Base-by-base conservation (phyloP, 2,797 vertebrate species). In the Leuciscus waleckii region DNA sequence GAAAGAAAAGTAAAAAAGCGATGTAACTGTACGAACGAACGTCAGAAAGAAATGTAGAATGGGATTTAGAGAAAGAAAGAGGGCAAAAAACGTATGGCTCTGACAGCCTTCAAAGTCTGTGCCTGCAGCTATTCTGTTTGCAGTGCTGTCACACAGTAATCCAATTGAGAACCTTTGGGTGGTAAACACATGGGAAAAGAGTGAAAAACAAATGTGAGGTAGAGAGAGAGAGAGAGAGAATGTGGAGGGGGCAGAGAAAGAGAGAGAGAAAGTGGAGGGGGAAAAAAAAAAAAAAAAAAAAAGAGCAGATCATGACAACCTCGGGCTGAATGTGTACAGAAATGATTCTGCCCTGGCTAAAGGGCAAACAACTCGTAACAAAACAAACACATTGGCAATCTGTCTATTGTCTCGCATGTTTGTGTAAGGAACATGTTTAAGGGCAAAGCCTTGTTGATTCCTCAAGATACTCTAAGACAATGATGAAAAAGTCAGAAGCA, bases 111-210 rank as follows among this genome's bases (percentile, higher is more conserved):
- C 76, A 85, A 85, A 85, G 76, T 61, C 54, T 1, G 26, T 4
- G 70, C 83, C 85, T 77, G 65, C 26, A 89, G 79, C 85, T 65
- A 49, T 54, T 81, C 85, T 39, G 86, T 77, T 83, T 77, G 76
- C 75, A 82, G 58, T 61, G 41, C 43, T 76, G 82, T 73, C 85
- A 54, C 79, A 86, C 78, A 35, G 68, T 84, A 87, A 86, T 88
- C 76, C 76, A 79, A 79, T 79, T 79, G 83, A 79, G 41, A 63
- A 79, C 67, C 76, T 73, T 68, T 49, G 51, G 29, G 68, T 85
- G 81, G 69, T 73, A 75, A 67, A 82, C 69, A 67, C 61, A 76
- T 87, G 83, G 70, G 80, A 73, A 63, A 41, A 78, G n/a, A 69
- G 74, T 32, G 29, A 67, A 82, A 84, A 79, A 75, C 58, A 68